These are phyloP conservation scores for Stegana nigrithorax DNA, from an alignment of 2,888 invertebrate genomes.

Conservation along the genomic window DNA sequence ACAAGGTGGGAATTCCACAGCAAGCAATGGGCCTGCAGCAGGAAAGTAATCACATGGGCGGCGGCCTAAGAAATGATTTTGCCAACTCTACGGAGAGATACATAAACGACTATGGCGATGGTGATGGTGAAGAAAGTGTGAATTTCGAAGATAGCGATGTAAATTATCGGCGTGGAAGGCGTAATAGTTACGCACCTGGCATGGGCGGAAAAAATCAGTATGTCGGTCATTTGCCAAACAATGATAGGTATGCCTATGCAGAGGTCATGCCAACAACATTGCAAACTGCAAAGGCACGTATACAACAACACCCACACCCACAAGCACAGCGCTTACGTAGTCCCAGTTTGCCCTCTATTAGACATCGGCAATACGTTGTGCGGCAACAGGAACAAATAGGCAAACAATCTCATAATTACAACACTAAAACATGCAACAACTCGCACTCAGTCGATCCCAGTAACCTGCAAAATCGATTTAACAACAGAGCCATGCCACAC, in stretches of 20 bases:
- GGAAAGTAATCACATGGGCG: constrained; percentile 36
- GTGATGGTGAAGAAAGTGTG: constrained; percentile 19
- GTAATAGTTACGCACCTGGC: constrained; percentile 50
- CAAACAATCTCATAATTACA: constrained; percentile 34
- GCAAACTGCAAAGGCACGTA: constrained; percentile 63
- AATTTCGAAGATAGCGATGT: constrained; percentile 55
- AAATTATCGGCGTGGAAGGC: constrained; percentile 39
- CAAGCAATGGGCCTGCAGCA: constrained; percentile 26
- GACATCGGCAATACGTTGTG: constrained; percentile 57
- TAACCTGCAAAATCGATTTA: constrained; percentile 55
- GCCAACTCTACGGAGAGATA: constrained; percentile 52
- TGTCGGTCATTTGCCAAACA: constrained; percentile 33
- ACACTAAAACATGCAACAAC: constrained; percentile 30
- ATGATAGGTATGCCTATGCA: constrained; percentile 42
- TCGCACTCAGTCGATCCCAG: constrained; percentile 45
- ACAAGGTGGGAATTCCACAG: constrained; percentile 30
- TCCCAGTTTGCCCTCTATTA: constrained; percentile 78
- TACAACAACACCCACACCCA: constrained; percentile 46
- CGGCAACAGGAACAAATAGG: constrained; percentile 38
- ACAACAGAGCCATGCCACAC: constrained; percentile 40
- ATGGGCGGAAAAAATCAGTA: no score
- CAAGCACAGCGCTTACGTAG: constrained; percentile 69
- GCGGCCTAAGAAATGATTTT: constrained; percentile 54
- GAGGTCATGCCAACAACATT: constrained; percentile 53
- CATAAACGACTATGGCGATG: constrained; percentile 47